A percentile compares a stretch with the other conserved stretches of the same genome.
Conservation (phyloP, 2,888 invertebrate species). For the Ochropacha duplaris region DNA sequence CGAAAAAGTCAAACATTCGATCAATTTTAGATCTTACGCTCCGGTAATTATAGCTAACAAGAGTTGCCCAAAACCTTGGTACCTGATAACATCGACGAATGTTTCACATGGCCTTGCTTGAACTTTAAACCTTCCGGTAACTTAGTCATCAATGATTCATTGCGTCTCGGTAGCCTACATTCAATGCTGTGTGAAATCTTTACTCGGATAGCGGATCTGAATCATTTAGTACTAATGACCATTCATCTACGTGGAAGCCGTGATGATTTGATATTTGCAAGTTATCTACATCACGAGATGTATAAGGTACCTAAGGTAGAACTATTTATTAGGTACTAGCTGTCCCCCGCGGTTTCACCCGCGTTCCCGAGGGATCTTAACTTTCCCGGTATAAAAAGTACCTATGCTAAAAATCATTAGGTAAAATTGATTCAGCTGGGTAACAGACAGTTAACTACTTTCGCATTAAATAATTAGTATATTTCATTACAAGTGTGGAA, state of each 20-base stretch:
- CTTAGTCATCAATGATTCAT: conserved; percentile 66
- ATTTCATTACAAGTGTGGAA: no score
- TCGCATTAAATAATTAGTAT: no score
- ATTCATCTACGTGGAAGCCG: conserved; percentile 1
- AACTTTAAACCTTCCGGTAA: conserved; percentile 32
- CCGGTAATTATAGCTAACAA: neutral
- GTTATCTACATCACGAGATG: no score
- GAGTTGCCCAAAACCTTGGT: conserved; percentile 20
- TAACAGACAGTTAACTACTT: no score
- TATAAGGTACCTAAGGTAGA: no score
- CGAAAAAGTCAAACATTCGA: neutral
- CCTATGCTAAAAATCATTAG: no score
- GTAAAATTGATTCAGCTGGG: no score
- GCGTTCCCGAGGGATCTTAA: no score
- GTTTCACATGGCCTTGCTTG: conserved; percentile 32
- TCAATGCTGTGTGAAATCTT: conserved; percentile 37
- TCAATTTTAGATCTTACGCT: conserved; percentile 2
- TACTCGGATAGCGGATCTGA: conserved; percentile 18
- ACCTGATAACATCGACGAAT: conserved; percentile 27
- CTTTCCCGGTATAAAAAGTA: no score
- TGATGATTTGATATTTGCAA: neutral
- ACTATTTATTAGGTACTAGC: no score
- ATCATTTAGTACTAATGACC: conserved; percentile 18
- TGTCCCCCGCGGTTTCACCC: no score
- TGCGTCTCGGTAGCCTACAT: conserved; percentile 21